Evolutionary conservation across 2,888 invertebrate species (phyloP).

Genomic region (Aphelenchoides bicaudatus): DNA sequence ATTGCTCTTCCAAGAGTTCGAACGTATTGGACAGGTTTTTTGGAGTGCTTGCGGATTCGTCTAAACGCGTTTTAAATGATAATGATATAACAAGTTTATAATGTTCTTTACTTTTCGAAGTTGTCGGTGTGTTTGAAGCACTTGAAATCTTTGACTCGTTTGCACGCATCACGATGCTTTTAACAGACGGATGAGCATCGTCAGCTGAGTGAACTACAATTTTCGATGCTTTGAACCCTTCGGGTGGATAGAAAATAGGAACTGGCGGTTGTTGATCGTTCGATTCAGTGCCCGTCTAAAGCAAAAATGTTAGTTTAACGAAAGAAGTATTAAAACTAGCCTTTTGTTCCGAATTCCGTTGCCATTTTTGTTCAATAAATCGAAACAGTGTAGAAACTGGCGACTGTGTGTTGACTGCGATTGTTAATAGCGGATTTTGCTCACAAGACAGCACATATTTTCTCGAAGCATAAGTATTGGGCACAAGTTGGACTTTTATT

Average conservation of each 20-base stretch:
- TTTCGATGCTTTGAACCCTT: constrained; percentile 12
- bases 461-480: constrained; percentile 4
- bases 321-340: background rate
- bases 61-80: too few species aligned
- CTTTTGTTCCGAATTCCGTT: constrained; percentile 11
- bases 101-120: background rate
- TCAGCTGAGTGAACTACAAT: background rate
- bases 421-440: background rate
- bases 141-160: background rate
- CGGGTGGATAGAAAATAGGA: constrained; percentile 8
- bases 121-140: background rate
- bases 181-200: constrained; percentile 12
- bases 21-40: background rate
- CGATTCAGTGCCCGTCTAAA: background rate
- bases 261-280: background rate
- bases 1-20: background rate
- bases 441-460: constrained; percentile 6
- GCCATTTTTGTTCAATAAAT: constrained; percentile 17
- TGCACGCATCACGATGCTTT: background rate
- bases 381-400: background rate
- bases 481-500: background rate
- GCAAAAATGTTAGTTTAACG: background rate
- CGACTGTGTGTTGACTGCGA: background rate
- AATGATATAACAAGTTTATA: too few species aligned
- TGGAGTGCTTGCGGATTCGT: background rate